phyloP scores from a whole-genome alignment of 2,113 vertebrate genomes.

The Heteronetta atricapilla region DNA sequence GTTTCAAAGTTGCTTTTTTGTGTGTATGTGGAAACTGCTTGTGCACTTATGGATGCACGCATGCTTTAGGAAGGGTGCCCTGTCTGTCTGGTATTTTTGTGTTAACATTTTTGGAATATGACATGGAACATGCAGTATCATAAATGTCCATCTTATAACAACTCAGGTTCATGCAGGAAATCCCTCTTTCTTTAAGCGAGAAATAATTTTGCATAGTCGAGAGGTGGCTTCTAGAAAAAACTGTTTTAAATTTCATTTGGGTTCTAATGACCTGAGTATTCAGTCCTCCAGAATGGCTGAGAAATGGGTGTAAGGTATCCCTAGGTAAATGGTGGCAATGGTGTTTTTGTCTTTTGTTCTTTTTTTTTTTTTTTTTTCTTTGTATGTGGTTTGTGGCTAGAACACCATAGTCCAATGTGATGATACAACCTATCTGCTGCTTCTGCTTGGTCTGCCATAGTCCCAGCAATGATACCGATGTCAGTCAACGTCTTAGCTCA shows the following conservation, averaged over 20 bases:
- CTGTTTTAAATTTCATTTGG: neutral
- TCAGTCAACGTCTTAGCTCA: accelerated
- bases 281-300: neutral
- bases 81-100: neutral
- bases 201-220: neutral
- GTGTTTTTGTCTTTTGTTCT: neutral
- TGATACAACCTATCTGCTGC: neutral
- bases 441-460: accelerated
- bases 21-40: neutral
- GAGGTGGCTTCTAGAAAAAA: neutral
- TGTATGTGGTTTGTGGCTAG: neutral
- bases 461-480: neutral
- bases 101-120: neutral
- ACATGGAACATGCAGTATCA: neutral
- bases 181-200: neutral
- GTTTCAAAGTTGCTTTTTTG: neutral
- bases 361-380: neutral
- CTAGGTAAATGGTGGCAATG: neutral
- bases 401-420: neutral
- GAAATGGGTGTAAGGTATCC: neutral
- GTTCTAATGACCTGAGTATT: neutral
- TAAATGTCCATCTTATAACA: neutral
- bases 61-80: neutral
- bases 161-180: neutral
- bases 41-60: accelerated